phyloP scores from a whole-genome alignment of 2,888 invertebrate species.

The Leucophenga montana region DNA sequence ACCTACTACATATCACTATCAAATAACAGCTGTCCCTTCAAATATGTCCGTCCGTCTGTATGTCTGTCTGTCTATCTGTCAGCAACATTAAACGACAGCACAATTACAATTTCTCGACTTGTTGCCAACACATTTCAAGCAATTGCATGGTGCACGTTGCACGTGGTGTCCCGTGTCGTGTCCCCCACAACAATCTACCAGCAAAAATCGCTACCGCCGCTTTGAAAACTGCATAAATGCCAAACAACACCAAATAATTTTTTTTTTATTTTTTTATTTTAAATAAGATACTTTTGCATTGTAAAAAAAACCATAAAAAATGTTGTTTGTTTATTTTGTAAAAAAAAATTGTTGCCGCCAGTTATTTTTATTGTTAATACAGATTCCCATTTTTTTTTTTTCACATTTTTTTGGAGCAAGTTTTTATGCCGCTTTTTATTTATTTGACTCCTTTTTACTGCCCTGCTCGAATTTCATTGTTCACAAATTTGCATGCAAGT shows the following conservation, averaged over 20 bases:
- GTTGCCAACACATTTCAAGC: slow-evolving; percentile 24
- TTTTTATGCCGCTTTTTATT: slow-evolving; percentile 36
- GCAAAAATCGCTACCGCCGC: not conserved
- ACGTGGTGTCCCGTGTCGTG: slow-evolving; percentile 8
- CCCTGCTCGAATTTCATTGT: slow-evolving; percentile 28
- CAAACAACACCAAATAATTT: too few relatives aligned
- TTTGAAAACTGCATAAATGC: too few relatives aligned
- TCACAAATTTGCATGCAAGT: slow-evolving; percentile 57
- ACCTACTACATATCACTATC: too few relatives aligned
- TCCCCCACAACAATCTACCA: not conserved
- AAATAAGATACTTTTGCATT: too few relatives aligned
- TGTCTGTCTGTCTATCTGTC: slow-evolving; percentile 1
- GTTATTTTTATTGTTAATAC: not conserved
- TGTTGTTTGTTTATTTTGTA: too few relatives aligned
- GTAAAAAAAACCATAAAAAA: too few relatives aligned
- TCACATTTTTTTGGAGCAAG: too few relatives aligned
- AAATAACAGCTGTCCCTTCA: not conserved
- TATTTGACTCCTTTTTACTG: slow-evolving; percentile 40
- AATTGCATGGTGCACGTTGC: slow-evolving; percentile 20
- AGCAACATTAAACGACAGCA: slow-evolving; percentile 23
- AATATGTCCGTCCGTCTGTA: not conserved
- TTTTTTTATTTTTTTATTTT: too few relatives aligned
- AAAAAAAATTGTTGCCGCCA: too few relatives aligned
- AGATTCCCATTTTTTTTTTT: not conserved
- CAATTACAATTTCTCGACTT: slow-evolving; percentile 25